Conservation (phyloP, 1,140 invertebrate genomes). For the Cyphomyrmex costatus region DNA sequence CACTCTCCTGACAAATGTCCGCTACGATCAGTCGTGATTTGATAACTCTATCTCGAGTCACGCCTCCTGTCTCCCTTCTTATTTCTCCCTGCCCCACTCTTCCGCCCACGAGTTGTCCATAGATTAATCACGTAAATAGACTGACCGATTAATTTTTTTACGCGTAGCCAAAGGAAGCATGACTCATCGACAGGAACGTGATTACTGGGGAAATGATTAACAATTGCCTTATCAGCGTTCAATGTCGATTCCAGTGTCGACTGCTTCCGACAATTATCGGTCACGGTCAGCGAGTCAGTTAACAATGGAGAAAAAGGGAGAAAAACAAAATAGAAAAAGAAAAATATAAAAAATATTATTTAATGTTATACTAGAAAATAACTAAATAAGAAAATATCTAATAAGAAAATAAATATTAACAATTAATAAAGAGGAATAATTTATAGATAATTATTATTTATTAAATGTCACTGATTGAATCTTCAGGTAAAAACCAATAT, state of each 20-base stretch:
- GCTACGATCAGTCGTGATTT: constrained; percentile 73
- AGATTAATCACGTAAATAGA: constrained; percentile 34
- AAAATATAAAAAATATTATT: neutral
- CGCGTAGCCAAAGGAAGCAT: neutral
- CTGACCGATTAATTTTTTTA: neutral
- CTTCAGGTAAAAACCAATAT: too few species aligned
- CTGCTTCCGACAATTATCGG: neutral
- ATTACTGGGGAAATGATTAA: constrained; percentile 9
- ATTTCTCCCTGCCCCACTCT: neutral
- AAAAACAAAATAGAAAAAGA: neutral
- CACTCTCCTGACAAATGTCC: constrained; percentile 69
- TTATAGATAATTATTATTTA: too few species aligned
- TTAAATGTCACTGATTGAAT: too few species aligned
- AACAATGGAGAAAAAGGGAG: neutral
- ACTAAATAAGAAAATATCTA: too few species aligned
- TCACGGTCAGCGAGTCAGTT: neutral
- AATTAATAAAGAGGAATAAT: too few species aligned
- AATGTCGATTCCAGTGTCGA: neutral
- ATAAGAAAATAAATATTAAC: too few species aligned
- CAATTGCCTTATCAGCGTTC: neutral
- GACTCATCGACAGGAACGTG: neutral
- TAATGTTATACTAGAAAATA: too few species aligned
- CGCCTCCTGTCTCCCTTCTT: constrained; percentile 70
- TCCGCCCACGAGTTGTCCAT: constrained; percentile 24
- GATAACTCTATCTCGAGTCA: constrained; percentile 77